Evolutionary conservation across 1,140 invertebrate species (phyloP), one percentile per base, ranked within the genome.

Genomic region (Helicoverpa zea): DNA sequence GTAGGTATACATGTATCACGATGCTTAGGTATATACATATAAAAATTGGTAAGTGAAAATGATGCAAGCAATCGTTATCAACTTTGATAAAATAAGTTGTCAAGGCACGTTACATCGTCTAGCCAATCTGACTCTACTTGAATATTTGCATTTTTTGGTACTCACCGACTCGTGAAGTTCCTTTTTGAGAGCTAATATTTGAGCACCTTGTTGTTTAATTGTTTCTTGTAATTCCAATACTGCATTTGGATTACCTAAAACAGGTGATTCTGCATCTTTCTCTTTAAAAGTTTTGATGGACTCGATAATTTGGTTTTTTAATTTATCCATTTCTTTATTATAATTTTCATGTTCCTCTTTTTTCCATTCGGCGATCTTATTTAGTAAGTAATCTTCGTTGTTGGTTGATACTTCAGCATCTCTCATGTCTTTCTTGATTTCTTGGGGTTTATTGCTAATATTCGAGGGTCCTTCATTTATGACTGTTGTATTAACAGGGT

Each of bases 291-390:
- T 82, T 74, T 93, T 88, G 66, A 95, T 84, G 30, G 89, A 88
- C 80, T 90, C 87, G 43, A 90, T 77, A 59, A 95, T 90, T 84
- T 95, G 92, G 64, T 84, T 90, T 77, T 91, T 87, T 79, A 95
- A 84, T 14, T 88, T 79, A 73, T 86, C 91, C 84, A 95, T 94
- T 93, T 94, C 94, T 88, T 90, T 89, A 81, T 84, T 92, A 84
- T 91, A 95, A 88, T 90, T 95, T 83, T 84, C 92, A 81, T 90
- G 87, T 90, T 95, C 94, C 79, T 90, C 86, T 80, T 92, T 92
- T 89, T 93, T 93, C 92, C 91, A 95, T 85, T 93, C 89, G 80
- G 94, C 90, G 74, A 95, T 88, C 87, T 91, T 94, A 78, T 92
- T 87, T 66, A 93, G 59, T 35, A 92, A 84, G 66, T 89, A 87